These are phyloP conservation scores for Sisor rabdophorus DNA, from an alignment of 2,113 vertebrate species.

Conservation along the genomic window DNA sequence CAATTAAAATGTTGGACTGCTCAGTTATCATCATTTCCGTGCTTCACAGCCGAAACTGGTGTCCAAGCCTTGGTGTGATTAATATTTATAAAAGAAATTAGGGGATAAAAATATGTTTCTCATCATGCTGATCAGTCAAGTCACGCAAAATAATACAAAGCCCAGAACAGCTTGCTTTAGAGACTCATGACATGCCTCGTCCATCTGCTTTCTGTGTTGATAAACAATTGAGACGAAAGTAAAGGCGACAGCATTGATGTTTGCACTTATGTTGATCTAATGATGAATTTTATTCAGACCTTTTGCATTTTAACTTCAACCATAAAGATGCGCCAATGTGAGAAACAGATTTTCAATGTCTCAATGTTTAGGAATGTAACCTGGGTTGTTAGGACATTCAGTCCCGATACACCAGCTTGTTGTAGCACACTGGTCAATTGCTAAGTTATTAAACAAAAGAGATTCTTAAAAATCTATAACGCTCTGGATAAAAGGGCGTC, in stretches of 20 bases:
- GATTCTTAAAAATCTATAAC: no score
- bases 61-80: not conserved
- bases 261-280: no score
- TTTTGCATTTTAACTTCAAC: no score
- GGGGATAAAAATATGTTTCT: conserved; percentile 21
- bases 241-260: not conserved
- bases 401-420: no score
- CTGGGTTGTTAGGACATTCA: no score
- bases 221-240: not conserved
- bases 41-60: not conserved
- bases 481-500: no score
- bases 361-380: not conserved
- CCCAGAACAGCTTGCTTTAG: not conserved
- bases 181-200: not conserved
- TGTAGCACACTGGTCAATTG: no score
- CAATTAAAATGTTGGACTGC: not conserved
- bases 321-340: not conserved
- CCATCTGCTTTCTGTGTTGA: not conserved
- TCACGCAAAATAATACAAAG: conserved; percentile 22
- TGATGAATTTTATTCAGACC: no score
- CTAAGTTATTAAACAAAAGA: no score
- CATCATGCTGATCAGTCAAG: not conserved
- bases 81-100: not conserved
- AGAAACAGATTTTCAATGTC: not conserved
- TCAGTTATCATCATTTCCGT: not conserved